These are phyloP conservation scores for Xestia ashworthii DNA, from an alignment of 2,888 invertebrate genomes.

Conservation along the genomic window DNA sequence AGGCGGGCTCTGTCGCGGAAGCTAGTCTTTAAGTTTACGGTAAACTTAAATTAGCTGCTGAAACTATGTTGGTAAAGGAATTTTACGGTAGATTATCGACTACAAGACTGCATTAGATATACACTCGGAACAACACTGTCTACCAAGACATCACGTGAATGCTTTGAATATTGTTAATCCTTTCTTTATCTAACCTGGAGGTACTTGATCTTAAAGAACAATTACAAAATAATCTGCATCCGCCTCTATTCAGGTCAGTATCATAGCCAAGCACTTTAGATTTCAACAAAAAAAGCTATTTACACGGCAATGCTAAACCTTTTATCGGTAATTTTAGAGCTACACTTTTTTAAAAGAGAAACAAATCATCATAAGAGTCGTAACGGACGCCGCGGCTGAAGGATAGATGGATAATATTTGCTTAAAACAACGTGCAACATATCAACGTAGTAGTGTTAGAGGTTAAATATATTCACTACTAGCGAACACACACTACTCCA, in stretches of 20 bases:
- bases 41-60: constrained; percentile 87
- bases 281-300: constrained; percentile 65
- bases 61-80: constrained; percentile 78
- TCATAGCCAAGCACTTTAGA: constrained; percentile 62
- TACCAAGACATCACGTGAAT: constrained; percentile 12
- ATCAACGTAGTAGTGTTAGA: constrained; percentile 56
- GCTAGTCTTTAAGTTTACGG: constrained; percentile 83
- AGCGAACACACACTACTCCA: constrained; percentile 50
- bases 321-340: constrained; percentile 64
- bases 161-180: constrained; percentile 35
- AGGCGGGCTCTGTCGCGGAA: constrained; percentile 80
- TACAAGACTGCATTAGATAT: constrained; percentile 18
- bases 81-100: constrained; percentile 65
- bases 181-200: constrained; percentile 21
- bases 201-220: constrained; percentile 63
- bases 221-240: constrained; percentile 50
- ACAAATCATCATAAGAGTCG: constrained; percentile 61
- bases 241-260: constrained; percentile 57
- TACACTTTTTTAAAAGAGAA: constrained; percentile 60
- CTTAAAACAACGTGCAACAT: constrained; percentile 65
- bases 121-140: constrained; percentile 11
- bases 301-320: constrained; percentile 65
- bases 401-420: constrained; percentile 66
- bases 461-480: constrained; percentile 62
- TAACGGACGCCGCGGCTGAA: constrained; percentile 62